Conservation (phyloP, 2,113 vertebrate genomes). For the Vidua chalybeata region DNA sequence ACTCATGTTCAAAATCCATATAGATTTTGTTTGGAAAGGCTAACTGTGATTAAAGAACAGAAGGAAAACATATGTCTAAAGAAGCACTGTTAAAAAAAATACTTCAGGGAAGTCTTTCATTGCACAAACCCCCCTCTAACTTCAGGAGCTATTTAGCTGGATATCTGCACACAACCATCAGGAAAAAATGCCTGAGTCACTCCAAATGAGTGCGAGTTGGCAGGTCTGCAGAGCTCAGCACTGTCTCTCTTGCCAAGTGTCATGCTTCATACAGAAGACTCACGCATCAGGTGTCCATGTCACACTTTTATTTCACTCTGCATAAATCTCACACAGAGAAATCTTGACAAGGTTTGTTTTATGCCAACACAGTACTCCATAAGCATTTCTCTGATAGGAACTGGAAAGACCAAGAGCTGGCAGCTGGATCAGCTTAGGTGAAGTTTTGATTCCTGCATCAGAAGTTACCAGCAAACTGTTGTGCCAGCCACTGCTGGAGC, state of each 20-base stretch:
- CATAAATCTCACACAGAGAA: conserved; percentile 68
- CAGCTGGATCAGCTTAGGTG: conserved; percentile 33
- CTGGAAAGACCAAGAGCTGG: conserved; percentile 51
- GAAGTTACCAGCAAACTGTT: background rate
- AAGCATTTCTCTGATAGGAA: conserved; percentile 54
- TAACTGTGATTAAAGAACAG: conserved; percentile 63
- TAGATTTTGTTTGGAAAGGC: conserved; percentile 58
- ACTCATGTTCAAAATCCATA: conserved; percentile 48
- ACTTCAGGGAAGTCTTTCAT: conserved; percentile 9
- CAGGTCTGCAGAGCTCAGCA: conserved; percentile 67
- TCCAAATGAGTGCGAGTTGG: conserved; percentile 59
- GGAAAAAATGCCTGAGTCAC: conserved; percentile 65
- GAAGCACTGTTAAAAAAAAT: conserved; percentile 42
- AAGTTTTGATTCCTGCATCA: conserved; percentile 14
- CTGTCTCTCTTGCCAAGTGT: conserved; percentile 52
- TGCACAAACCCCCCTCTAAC: background rate
- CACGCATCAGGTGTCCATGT: conserved; percentile 65
- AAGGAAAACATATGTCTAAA: conserved; percentile 61
- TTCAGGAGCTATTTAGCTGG: conserved; percentile 38
- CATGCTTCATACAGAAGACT: conserved; percentile 66
- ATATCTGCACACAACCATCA: conserved; percentile 36
- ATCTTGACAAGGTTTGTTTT: conserved; percentile 68
- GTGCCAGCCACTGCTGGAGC: background rate
- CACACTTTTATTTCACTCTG: conserved; percentile 66
- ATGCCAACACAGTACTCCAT: conserved; percentile 55